Conservation (phyloP, 2,113 vertebrate species). For the Bos taurus region DNA sequence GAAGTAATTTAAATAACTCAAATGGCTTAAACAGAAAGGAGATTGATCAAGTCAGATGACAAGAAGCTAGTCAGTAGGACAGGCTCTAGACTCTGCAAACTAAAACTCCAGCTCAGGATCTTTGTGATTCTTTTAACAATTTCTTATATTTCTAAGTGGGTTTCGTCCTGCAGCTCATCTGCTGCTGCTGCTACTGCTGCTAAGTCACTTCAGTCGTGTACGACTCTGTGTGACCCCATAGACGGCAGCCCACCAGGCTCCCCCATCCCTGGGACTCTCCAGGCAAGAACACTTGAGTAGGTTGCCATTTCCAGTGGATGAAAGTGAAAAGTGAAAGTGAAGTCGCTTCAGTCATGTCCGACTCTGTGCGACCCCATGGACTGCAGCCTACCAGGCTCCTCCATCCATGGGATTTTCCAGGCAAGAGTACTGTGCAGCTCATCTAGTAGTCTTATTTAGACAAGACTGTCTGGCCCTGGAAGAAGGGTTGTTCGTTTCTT, state of each 20-base stretch:
- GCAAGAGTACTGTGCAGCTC: neutral
- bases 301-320: too few relatives aligned
- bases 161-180: neutral
- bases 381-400: too few relatives aligned
- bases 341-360: too few relatives aligned
- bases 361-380: too few relatives aligned
- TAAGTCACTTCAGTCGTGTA: too few relatives aligned
- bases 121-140: neutral
- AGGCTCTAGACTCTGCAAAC: neutral
- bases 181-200: too few relatives aligned
- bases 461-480: neutral
- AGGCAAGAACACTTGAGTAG: too few relatives aligned
- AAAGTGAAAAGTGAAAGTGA: too few relatives aligned
- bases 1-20: constrained; percentile 24
- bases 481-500: neutral
- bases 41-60: neutral
- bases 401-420: too few relatives aligned
- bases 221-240: too few relatives aligned
- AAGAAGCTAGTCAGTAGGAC: neutral
- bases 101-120: neutral
- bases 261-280: too few relatives aligned
- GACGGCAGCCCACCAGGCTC: too few relatives aligned
- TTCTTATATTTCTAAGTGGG: neutral
- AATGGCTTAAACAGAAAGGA: constrained; percentile 23
- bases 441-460: neutral